phyloP scores from a whole-genome alignment of 2,888 invertebrate species.

The Pandemis heparana region DNA sequence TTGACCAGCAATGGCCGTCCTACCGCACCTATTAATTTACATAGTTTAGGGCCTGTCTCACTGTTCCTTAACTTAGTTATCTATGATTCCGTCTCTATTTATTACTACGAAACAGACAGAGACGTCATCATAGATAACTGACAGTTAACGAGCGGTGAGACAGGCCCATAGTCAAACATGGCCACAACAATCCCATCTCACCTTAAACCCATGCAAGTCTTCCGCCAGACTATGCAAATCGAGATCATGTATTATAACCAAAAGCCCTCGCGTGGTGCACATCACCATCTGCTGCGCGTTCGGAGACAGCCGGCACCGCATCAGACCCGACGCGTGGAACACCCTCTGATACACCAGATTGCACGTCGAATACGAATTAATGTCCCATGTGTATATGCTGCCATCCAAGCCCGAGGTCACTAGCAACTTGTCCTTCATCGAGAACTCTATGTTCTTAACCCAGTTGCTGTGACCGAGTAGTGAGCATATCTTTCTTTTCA shows the following conservation, averaged over 20 bases:
- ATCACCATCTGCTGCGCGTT: slow-evolving; percentile 95
- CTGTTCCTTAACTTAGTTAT: no score
- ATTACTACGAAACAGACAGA: no score
- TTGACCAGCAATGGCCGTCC: no score
- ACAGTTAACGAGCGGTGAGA: no score
- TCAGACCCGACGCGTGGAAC: slow-evolving; percentile 93
- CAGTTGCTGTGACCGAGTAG: slow-evolving; percentile 96
- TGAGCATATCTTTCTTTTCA: slow-evolving; percentile 91
- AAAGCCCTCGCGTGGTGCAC: slow-evolving; percentile 95
- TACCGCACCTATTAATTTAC: not conserved
- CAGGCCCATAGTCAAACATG: no score
- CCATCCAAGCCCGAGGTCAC: slow-evolving; percentile 98
- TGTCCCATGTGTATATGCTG: slow-evolving; percentile 97
- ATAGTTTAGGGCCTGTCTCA: no score
- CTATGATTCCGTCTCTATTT: no score
- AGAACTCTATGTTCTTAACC: slow-evolving; percentile 98
- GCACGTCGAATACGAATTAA: slow-evolving; percentile 93
- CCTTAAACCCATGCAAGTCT: slow-evolving; percentile 94
- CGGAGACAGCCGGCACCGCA: slow-evolving; percentile 95
- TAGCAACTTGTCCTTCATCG: slow-evolving; percentile 92
- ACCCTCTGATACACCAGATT: slow-evolving; percentile 92
- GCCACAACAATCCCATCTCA: slow-evolving; percentile 64
- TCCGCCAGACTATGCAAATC: slow-evolving; percentile 91
- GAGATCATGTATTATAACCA: slow-evolving; percentile 95
- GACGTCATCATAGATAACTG: no score